Percentiles rank a stretch among this genome's conserved stretches.
Conservation (phyloP, 2,888 invertebrate genomes). For the Polietes domitor region DNA sequence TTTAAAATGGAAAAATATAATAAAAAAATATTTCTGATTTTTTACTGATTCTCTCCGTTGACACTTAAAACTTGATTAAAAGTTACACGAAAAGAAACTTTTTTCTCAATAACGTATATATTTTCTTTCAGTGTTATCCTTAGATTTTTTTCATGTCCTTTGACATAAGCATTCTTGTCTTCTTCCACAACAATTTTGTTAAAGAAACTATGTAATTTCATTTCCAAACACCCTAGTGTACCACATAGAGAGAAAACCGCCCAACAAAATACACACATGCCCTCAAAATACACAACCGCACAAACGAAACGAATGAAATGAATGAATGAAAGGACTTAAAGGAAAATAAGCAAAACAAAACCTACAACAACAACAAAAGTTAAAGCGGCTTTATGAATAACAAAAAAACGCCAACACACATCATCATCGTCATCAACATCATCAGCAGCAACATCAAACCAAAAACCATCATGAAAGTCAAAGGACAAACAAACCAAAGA, state of each 20-base stretch:
- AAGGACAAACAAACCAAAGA: constrained; percentile 9
- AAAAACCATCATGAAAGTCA: constrained; percentile 19
- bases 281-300: constrained; percentile 6
- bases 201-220: too few relatives aligned
- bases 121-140: too few relatives aligned
- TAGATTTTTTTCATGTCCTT: too few relatives aligned
- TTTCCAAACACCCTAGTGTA: too few relatives aligned
- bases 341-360: constrained; percentile 21
- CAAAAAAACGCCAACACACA: constrained; percentile 6
- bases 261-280: background rate
- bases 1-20: too few relatives aligned
- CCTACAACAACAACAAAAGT: constrained; percentile 4
- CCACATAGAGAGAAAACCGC: background rate
- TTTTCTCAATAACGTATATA: too few relatives aligned
- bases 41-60: too few relatives aligned
- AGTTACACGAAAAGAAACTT: too few relatives aligned
- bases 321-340: constrained; percentile 27
- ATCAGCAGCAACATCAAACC: background rate
- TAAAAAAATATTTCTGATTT: too few relatives aligned
- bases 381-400: constrained; percentile 35
- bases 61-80: too few relatives aligned
- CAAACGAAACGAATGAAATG: constrained; percentile 20
- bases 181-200: too few relatives aligned
- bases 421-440: constrained; percentile 20
- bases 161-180: too few relatives aligned